A percentile compares a stretch with the other conserved stretches of the same genome.
These are phyloP conservation scores for Tetragnatha montana DNA, from an alignment of 2,888 invertebrate genomes.

Conservation along the genomic window DNA sequence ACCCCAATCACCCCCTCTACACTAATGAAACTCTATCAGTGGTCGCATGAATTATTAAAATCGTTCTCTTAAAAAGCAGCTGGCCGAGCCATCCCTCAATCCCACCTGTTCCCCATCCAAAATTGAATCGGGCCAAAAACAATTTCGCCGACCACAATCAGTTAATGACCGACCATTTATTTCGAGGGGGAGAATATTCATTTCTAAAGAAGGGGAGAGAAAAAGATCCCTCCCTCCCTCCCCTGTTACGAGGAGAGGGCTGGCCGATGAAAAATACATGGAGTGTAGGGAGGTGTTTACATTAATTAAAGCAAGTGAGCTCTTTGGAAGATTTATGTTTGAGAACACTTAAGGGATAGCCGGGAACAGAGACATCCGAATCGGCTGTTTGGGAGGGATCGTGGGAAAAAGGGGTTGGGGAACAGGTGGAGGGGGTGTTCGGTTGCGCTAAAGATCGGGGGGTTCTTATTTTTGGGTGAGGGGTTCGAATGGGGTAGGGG, in stretches of 20 bases:
- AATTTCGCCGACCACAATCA: slow-evolving; percentile 26
- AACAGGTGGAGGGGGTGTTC: background rate
- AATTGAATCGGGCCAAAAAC: slow-evolving; percentile 25
- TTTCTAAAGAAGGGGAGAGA: background rate
- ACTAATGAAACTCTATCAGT: slow-evolving; percentile 18
- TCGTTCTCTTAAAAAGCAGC: slow-evolving; percentile 20
- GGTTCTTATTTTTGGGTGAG: background rate
- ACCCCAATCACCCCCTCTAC: background rate
- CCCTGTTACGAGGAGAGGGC: background rate
- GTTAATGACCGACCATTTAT: slow-evolving; percentile 36
- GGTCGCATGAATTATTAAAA: slow-evolving; percentile 35
- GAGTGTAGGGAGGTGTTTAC: background rate
- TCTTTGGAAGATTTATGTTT: slow-evolving; percentile 19
- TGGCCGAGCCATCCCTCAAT: slow-evolving; percentile 8
- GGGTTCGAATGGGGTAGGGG: background rate
- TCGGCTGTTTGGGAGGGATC: slow-evolving; percentile 13
- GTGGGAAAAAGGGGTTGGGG: slow-evolving; percentile 11
- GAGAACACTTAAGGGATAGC: slow-evolving; percentile 34
- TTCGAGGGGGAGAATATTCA: background rate
- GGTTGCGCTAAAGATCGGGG: background rate
- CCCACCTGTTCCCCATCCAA: slow-evolving; percentile 32
- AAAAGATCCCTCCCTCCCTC: background rate
- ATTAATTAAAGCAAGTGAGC: slow-evolving; percentile 17
- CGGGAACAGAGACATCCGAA: slow-evolving; percentile 21
- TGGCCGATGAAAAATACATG: slow-evolving; percentile 20